A percentile compares a stretch with the other conserved stretches of the same genome.
Evolutionary conservation across 2,888 invertebrate species (phyloP).

Genomic region (Heliconius aoede): DNA sequence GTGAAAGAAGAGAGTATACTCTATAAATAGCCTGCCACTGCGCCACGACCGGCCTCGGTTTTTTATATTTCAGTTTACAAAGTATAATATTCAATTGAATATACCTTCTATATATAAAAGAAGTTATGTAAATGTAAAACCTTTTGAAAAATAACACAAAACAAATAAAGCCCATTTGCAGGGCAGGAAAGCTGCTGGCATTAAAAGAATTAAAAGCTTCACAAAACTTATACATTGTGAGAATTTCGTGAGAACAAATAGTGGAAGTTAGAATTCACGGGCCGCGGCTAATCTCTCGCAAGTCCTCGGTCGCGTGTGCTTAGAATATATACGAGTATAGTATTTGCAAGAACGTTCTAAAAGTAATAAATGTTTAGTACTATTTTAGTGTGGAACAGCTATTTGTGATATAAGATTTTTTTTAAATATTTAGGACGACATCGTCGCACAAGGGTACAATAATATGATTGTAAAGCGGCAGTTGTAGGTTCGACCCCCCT

Average conservation of each 20-base stretch:
- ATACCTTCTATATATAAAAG: neutral
- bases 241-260: slow-evolving; percentile 32
- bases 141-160: slow-evolving; percentile 4
- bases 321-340: slow-evolving; percentile 19
- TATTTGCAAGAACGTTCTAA: neutral
- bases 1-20: too few relatives aligned
- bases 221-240: slow-evolving; percentile 15
- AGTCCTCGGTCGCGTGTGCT: slow-evolving; percentile 34
- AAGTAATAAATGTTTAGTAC: neutral
- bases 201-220: slow-evolving; percentile 30
- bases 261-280: slow-evolving; percentile 29
- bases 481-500: too few relatives aligned
- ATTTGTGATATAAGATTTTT: neutral
- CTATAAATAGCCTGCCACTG: too few relatives aligned
- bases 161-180: neutral
- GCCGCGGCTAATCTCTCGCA: slow-evolving; percentile 27
- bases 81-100: neutral
- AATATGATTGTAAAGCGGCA: too few relatives aligned
- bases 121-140: neutral
- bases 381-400: neutral
- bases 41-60: too few relatives aligned
- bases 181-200: neutral
- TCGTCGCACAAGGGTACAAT: too few relatives aligned
- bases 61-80: neutral
- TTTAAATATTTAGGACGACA: neutral